These are phyloP conservation scores for Hyphantria cunea DNA, from an alignment of 1,140 invertebrate genomes.

Conservation along the genomic window DNA sequence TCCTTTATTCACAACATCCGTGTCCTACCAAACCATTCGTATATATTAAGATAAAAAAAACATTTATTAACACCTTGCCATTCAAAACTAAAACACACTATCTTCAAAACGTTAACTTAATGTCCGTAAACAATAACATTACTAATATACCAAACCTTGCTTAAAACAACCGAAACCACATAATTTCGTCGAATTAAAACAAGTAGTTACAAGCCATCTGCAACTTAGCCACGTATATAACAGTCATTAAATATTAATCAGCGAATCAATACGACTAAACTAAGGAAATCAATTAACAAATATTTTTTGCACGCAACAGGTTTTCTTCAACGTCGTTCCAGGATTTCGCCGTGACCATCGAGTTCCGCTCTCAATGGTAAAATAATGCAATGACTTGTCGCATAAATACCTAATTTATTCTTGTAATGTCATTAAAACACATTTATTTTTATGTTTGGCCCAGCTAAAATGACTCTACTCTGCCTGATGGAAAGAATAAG, in stretches of 20 bases:
- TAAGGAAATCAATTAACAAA: constrained; percentile 74
- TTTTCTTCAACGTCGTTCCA: constrained; percentile 60
- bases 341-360: constrained; percentile 45
- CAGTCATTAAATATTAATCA: constrained; percentile 71
- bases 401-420: constrained; percentile 35
- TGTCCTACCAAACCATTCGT: background rate
- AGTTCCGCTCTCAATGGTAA: constrained; percentile 31
- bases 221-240: constrained; percentile 62
- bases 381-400: constrained; percentile 35
- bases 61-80: background rate
- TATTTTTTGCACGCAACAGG: constrained; percentile 59
- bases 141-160: constrained; percentile 3
- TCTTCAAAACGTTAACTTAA: background rate
- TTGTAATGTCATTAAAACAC: constrained; percentile 29
- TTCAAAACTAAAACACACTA: constrained; percentile 2
- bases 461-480: too few species aligned
- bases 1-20: background rate
- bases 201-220: constrained; percentile 57
- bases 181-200: constrained; percentile 62
- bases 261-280: constrained; percentile 74
- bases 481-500: too few species aligned
- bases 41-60: background rate
- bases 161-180: constrained; percentile 46
- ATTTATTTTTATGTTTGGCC: too few species aligned
- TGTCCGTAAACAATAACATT: background rate